A percentile compares a stretch with the other conserved stretches of the same genome.
Evolutionary conservation across 1,140 invertebrate species (phyloP).

Genomic region (Aphidius gifuensis): DNA sequence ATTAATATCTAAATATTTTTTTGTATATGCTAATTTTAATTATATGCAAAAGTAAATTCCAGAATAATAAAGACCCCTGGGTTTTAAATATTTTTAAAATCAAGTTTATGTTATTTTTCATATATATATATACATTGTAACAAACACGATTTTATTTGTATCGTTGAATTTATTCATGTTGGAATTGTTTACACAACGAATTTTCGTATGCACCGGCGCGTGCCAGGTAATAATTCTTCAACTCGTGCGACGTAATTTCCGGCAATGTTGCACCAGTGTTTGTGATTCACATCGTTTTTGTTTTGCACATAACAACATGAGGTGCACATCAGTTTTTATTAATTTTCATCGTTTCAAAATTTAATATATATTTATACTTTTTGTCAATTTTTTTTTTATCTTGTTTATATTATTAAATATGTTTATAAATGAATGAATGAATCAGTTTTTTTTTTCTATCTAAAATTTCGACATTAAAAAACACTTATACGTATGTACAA

Average conservation of each 20-base stretch:
- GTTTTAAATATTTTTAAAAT: too few relatives aligned
- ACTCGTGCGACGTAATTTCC: constrained; percentile 24
- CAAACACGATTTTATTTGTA: too few relatives aligned
- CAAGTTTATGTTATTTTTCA: too few relatives aligned
- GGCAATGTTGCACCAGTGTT: constrained; percentile 22
- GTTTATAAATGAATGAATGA: background rate
- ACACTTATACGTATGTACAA: constrained; percentile 1
- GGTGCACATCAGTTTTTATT: constrained; percentile 4
- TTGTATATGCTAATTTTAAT: too few relatives aligned
- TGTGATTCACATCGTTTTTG: constrained; percentile 23
- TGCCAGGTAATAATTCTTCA: constrained; percentile 22
- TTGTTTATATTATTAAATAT: background rate
- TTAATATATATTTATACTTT: background rate
- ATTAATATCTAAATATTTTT: too few relatives aligned
- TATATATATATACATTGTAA: too few relatives aligned
- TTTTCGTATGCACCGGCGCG: constrained; percentile 21
- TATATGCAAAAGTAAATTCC: too few relatives aligned
- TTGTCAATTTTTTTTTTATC: background rate
- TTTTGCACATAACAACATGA: constrained; percentile 6
- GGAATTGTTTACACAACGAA: constrained; percentile 6
- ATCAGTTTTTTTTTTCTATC: background rate
- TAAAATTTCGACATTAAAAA: constrained; percentile 6
- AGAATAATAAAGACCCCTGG: too few relatives aligned
- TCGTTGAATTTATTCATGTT: too few relatives aligned
- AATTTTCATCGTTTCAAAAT: background rate